These are phyloP conservation scores for Drosophila leonis DNA, from an alignment of 2,888 invertebrate species.

Conservation along the genomic window DNA sequence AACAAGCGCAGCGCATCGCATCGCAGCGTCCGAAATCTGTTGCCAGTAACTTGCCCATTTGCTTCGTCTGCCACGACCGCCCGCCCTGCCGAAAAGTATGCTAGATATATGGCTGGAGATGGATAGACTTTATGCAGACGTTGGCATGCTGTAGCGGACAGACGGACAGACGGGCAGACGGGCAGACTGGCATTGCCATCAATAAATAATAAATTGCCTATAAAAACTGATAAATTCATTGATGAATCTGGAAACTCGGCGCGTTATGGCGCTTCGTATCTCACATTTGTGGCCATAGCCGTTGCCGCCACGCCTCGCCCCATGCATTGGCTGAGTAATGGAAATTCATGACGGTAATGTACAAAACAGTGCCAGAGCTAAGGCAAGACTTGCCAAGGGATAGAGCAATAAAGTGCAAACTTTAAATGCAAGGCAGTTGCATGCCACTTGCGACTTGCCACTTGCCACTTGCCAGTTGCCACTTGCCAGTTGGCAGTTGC, in stretches of 20 bases:
- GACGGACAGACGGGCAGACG: conserved; percentile 12
- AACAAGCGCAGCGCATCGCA: conserved; percentile 5
- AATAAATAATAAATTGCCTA: conserved; percentile 80
- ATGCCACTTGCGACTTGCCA: conserved; percentile 39
- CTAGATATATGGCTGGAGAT: conserved; percentile 35
- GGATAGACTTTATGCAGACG: conserved; percentile 44
- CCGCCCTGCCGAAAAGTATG: conserved; percentile 25
- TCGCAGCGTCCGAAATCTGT: conserved; percentile 51
- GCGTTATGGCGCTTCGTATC: conserved; percentile 29
- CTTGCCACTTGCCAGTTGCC: conserved; percentile 25
- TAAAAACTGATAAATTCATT: conserved; percentile 80
- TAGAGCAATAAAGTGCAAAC: conserved; percentile 17
- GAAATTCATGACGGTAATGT: conserved; percentile 66
- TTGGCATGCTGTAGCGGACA: conserved; percentile 7
- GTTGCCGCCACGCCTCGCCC: not conserved
- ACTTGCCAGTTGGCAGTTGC: conserved; percentile 15
- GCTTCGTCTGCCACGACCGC: not conserved
- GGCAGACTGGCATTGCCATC: conserved; percentile 50
- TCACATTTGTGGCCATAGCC: conserved; percentile 45
- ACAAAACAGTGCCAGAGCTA: conserved; percentile 8
- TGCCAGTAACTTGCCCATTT: conserved; percentile 51
- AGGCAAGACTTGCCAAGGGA: not conserved
- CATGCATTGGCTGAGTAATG: conserved; percentile 61
- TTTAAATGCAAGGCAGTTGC: conserved; percentile 46
- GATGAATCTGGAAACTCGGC: conserved; percentile 62